Conservation (phyloP, 1,140 invertebrate species). For the Monochamus saltuarius region DNA sequence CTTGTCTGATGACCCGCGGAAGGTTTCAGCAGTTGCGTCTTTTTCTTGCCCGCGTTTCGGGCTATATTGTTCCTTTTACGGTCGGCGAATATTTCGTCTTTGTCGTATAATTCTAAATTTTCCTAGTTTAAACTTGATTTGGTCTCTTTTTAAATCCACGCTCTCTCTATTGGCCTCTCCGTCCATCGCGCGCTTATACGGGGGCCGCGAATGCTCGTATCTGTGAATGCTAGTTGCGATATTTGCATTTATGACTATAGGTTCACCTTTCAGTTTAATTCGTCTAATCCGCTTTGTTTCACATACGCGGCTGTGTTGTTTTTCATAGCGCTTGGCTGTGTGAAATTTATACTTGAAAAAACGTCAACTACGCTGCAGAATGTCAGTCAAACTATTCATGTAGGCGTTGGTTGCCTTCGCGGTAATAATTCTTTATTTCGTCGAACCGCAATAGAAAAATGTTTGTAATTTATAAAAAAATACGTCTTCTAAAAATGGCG, state of each 20-base stretch:
- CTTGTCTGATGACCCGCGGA: constrained; percentile 41
- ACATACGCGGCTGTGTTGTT: no score
- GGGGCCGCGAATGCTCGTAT: constrained; percentile 4
- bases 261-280: constrained; percentile 5
- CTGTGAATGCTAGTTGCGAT: neutral
- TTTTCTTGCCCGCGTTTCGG: constrained; percentile 37
- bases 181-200: constrained; percentile 20
- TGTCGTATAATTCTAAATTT: constrained; percentile 35
- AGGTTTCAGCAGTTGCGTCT: constrained; percentile 24
- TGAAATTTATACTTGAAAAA: no score
- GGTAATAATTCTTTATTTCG: no score
- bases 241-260: constrained; percentile 6
- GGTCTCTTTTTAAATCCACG: constrained; percentile 40
- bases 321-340: no score
- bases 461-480: no score
- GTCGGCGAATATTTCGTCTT: constrained; percentile 36
- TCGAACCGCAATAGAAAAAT: no score
- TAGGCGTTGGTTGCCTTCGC: no score
- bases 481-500: no score
- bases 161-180: constrained; percentile 27
- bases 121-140: constrained; percentile 45
- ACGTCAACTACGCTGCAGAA: no score
- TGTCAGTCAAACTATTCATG: no score
- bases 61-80: constrained; percentile 35
- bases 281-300: neutral